phyloP scores from a whole-genome alignment of 2,888 invertebrate genomes.

The Flexamia atlantica region DNA sequence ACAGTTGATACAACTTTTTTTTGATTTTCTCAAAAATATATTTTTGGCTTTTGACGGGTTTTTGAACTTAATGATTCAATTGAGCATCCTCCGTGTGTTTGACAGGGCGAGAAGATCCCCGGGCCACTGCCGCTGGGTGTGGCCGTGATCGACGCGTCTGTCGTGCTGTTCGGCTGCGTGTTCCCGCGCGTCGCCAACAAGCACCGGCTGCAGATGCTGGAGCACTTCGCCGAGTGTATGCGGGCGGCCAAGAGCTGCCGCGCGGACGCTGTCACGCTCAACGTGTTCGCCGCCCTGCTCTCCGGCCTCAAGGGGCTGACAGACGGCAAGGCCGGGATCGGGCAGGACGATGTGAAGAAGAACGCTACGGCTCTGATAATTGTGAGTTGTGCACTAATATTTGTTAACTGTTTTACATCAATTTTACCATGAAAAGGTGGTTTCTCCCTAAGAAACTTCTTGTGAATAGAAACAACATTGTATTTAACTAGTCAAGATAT shows the following conservation, averaged over 20 bases:
- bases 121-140: constrained; percentile 95
- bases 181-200: constrained; percentile 97
- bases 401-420: too few relatives aligned
- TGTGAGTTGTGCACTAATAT: too few relatives aligned
- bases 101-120: constrained; percentile 81
- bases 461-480: too few relatives aligned
- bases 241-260: constrained; percentile 94
- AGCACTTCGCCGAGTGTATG: constrained; percentile 97
- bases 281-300: constrained; percentile 95
- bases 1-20: too few relatives aligned
- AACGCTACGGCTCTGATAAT: constrained; percentile 89
- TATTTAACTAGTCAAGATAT: too few relatives aligned
- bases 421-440: too few relatives aligned
- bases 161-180: constrained; percentile 94
- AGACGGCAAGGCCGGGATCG: constrained; percentile 90
- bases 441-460: too few relatives aligned
- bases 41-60: too few relatives aligned
- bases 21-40: too few relatives aligned
- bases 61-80: too few relatives aligned
- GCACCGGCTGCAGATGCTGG: constrained; percentile 97
- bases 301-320: constrained; percentile 93
- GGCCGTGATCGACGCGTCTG: constrained; percentile 97
- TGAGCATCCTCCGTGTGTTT: too few relatives aligned
- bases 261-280: constrained; percentile 97
- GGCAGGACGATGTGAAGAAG: constrained; percentile 94